These are phyloP conservation scores for Ferdinandea cuprea DNA, from an alignment of 2,888 invertebrate species.

Conservation along the genomic window DNA sequence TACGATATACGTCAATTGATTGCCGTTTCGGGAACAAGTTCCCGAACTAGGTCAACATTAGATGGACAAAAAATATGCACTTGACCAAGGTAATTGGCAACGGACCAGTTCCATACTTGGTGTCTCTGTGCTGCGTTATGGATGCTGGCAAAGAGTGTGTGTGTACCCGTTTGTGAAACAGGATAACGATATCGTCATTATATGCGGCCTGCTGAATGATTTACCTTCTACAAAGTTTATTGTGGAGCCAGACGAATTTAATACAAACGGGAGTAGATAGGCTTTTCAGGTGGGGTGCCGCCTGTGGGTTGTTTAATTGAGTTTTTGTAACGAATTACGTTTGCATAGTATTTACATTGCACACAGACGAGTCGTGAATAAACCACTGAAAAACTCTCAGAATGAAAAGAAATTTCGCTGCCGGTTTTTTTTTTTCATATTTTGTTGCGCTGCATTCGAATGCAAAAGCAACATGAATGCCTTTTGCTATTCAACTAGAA, in stretches of 20 bases:
- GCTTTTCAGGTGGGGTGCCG: not conserved
- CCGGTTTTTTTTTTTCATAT: slow-evolving; percentile 16
- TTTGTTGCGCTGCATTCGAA: not conserved
- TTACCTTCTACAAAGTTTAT: slow-evolving; percentile 32
- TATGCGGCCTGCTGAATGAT: slow-evolving; percentile 46
- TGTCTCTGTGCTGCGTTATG: slow-evolving; percentile 29
- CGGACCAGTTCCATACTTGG: slow-evolving; percentile 64
- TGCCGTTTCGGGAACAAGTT: slow-evolving; percentile 72
- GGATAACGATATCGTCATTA: slow-evolving; percentile 27
- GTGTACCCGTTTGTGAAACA: slow-evolving; percentile 37
- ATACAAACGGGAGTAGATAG: not conserved
- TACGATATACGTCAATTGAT: slow-evolving; percentile 42
- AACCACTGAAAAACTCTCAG: slow-evolving; percentile 42
- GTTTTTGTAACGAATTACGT: slow-evolving; percentile 45
- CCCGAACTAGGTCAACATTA: slow-evolving; percentile 67
- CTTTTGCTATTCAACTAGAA: slow-evolving; percentile 16
- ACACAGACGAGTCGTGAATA: slow-evolving; percentile 42
- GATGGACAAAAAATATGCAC: slow-evolving; percentile 51
- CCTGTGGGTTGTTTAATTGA: slow-evolving; percentile 18
- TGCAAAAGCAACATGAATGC: slow-evolving; percentile 28
- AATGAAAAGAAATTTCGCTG: slow-evolving; percentile 52
- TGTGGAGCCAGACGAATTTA: slow-evolving; percentile 10
- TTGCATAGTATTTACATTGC: slow-evolving; percentile 23
- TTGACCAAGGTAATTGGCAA: slow-evolving; percentile 67
- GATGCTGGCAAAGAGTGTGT: slow-evolving; percentile 11